A percentile compares a stretch with the other conserved stretches of the same genome.
Evolutionary conservation across 2,113 vertebrate genomes (phyloP).

Genomic region (Megaceryle maxima): DNA sequence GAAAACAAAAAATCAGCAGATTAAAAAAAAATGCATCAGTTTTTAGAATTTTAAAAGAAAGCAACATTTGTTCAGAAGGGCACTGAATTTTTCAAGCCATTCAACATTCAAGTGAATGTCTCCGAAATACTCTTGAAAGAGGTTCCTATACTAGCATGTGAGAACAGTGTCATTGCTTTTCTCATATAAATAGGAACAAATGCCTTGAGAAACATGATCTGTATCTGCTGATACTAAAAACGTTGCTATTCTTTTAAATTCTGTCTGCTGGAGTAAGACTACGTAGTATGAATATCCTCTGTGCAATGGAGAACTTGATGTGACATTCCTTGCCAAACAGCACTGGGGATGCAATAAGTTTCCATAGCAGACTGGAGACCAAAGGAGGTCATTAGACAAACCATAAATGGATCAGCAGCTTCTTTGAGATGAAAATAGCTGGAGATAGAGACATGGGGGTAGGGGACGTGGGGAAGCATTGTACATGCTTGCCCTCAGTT

Average conservation of each 20-base stretch:
- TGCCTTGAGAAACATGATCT: constrained; percentile 2
- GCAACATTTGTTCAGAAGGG: constrained; percentile 24
- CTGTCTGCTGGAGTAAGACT: neutral
- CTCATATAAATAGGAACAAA: constrained; percentile 13
- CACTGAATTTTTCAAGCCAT: constrained; percentile 37
- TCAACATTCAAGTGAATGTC: constrained; percentile 2
- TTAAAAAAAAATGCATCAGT: neutral
- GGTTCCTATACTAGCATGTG: neutral
- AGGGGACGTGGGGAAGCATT: neutral
- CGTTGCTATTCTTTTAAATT: neutral
- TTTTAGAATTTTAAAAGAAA: constrained; percentile 18
- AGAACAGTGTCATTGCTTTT: constrained; percentile 21
- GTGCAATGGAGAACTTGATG: neutral
- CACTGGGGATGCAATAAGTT: neutral
- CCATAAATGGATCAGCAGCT: neutral
- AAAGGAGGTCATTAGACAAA: neutral
- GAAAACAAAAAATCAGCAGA: neutral
- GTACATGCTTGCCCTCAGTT: accelerated
- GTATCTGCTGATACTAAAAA: constrained; percentile 12
- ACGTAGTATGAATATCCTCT: neutral
- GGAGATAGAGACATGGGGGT: neutral
- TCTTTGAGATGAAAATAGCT: neutral
- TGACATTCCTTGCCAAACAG: neutral
- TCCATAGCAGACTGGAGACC: neutral
- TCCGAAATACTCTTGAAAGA: constrained; percentile 27